Base-by-base conservation (phyloP, 2,797 vertebrate species). In the Ptychobarbus kaznakovi region DNA sequence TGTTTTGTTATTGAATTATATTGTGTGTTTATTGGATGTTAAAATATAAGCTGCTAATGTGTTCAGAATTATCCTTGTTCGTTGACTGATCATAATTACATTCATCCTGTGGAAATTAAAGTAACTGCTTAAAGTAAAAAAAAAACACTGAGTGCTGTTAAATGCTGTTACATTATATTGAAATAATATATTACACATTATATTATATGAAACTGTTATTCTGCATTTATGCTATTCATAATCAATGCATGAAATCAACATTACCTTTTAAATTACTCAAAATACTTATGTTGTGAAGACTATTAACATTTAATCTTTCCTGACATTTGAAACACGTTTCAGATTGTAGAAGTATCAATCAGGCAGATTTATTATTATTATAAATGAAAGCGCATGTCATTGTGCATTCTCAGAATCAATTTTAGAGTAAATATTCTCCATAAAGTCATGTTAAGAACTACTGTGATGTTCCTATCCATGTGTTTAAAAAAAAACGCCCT, bases 41-140 rank as follows among this genome's bases (percentile, higher is more conserved):
- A 18, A 80, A 80, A 69, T 51, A 69, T 44, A 16, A 77, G 75
- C 77, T 53, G 56, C 78, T 82, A 69, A 86, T 80, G 80, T 85
- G 63, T 85, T 82, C 20, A 56, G 51, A 74, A 76, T 28, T 42
- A 53, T 79, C 18, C 32, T 28, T 86, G 81, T 77, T 70, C 81
- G 83, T 68, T 75, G 46, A 73, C 56, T 58, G 20, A 20, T 25
- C 13, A 25, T 82, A 70, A 51, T 77, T 69, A 66, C 51, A 53
- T 58, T 65, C 42, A 82, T 82, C 28, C 40, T 82, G 73, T 82
- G 40, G 51, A 78, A 70, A 18, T 81, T 61, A 16, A 40, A 81
- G 15, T 20, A 28, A 74, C 11, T 72, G 69, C 63, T 81, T 63
- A 68, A 79, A 68, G 72, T 73, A 2, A 70, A 81, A 61, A 12